Base-by-base conservation (phyloP, 1,140 invertebrate species). In the Eciton burchellii region DNA sequence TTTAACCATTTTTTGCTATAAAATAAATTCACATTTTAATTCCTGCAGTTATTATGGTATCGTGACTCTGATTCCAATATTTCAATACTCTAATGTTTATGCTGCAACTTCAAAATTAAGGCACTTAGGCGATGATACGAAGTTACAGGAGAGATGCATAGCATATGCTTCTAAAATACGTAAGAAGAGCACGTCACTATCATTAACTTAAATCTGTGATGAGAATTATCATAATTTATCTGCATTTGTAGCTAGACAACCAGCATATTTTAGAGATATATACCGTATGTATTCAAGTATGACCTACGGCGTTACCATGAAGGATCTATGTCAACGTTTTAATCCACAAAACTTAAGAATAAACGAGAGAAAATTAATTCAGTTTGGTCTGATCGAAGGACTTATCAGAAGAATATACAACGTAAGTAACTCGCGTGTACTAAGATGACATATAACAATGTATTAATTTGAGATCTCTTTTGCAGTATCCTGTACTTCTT, bases 1-100 rank as follows among this genome's bases (percentile, higher is more conserved):
- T n/a, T n/a, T 11, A 19, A 26, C 24, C 9, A 35, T 43, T 52
- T 68, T 16, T 1, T 21, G 6, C 8, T 59, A 3, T 12, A 60
- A 35, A 14, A 11, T 2, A 0, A 74, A 60, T 43, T 12, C 0
- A 56, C 43, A 3, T 73, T 26, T 29, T 9, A 19, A 57, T 68
- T 12, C 29, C 92, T 93, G 35, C 84, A 96, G 96, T 57, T 96
- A 97, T 93, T 97, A 96, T 88, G 95, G 96, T 88, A 96, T 98
- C 3, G 96, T 97, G 14, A 95, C 96, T 19, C 92, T 99, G 29
- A 96, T 99, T 68, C 97, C 98, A 9, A 96, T 99, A 86, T 97
- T 99, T 88, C 98, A 98, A 92, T 99, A 99, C 93, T 97, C 97
- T 83, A 99, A 99, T 93, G 96, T 98, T 83, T 99, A 99, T 93